Evolutionary conservation across 1,140 invertebrate genomes (phyloP).

Genomic region (Euura lappo): DNA sequence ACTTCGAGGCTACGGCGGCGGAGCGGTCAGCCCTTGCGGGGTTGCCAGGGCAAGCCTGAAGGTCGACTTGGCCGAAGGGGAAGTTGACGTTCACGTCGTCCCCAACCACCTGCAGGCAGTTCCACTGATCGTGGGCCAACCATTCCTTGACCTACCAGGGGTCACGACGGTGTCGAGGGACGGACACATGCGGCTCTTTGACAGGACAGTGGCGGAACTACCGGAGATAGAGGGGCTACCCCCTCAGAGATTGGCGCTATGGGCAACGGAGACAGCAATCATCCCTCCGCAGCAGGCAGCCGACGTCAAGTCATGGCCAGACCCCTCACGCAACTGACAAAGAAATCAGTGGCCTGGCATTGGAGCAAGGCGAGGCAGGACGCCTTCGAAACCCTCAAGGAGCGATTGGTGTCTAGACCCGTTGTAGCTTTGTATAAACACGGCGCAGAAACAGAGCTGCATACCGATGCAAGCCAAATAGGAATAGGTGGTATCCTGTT

Average conservation of each 20-base stretch:
- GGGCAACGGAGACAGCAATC: conserved; percentile 18
- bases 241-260: conserved; percentile 19
- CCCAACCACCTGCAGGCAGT: conserved; percentile 25
- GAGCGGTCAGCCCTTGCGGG: conserved; percentile 14
- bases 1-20: conserved; percentile 24
- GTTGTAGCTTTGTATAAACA: conserved; percentile 45
- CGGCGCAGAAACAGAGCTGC: conserved; percentile 40
- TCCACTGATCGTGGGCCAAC: conserved; percentile 29
- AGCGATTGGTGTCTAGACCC: conserved; percentile 29
- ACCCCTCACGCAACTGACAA: no score
- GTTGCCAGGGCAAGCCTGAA: conserved; percentile 17
- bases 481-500: conserved; percentile 42
- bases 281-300: conserved; percentile 24
- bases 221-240: conserved; percentile 24
- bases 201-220: conserved; percentile 15
- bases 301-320: no score
- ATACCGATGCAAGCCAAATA: conserved; percentile 46
- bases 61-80: conserved; percentile 23
- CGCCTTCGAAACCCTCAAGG: conserved; percentile 28
- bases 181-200: conserved; percentile 23
- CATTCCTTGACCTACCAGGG: conserved; percentile 24
- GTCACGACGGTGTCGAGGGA: conserved; percentile 22
- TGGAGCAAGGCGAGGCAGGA: conserved; percentile 18
- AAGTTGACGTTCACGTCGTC: conserved; percentile 23
- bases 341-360: background rate